Percentiles rank a stretch among this genome's conserved stretches.
Conservation (phyloP, 2,797 vertebrate genomes). For the Chelidonichthys spinosus region DNA sequence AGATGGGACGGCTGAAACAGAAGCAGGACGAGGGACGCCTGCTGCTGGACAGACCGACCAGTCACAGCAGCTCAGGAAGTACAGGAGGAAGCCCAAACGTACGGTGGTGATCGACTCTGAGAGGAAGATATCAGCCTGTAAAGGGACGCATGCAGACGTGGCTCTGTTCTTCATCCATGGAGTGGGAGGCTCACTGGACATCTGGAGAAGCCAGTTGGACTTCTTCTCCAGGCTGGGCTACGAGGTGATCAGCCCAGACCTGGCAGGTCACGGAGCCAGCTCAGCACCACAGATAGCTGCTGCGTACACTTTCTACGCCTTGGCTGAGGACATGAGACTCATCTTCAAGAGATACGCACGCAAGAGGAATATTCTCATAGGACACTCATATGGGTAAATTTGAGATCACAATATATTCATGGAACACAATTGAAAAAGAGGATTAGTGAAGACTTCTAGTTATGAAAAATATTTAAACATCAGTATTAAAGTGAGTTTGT, state of each 20-base stretch:
- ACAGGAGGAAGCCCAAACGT: conserved; percentile 89
- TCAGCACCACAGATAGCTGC: conserved; percentile 91
- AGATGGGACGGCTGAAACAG: conserved; percentile 42
- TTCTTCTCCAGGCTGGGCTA: conserved; percentile 95
- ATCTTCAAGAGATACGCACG: conserved; percentile 95
- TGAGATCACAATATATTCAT: conserved; percentile 1
- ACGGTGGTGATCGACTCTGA: conserved; percentile 92
- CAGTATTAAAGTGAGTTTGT: background rate
- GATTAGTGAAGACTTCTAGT: background rate
- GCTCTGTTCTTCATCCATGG: conserved; percentile 97
- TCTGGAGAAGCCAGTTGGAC: conserved; percentile 96
- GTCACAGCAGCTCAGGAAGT: conserved; percentile 69
- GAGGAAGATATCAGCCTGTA: conserved; percentile 91
- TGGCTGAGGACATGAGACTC: conserved; percentile 92
- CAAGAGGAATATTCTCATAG: conserved; percentile 93
- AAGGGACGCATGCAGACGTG: conserved; percentile 90
- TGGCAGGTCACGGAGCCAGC: conserved; percentile 94
- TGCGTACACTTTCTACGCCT: conserved; percentile 95
- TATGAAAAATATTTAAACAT: background rate
- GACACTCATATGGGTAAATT: conserved; percentile 96
- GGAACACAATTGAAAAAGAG: background rate
- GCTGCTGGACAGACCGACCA: conserved; percentile 52
- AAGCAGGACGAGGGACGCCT: conserved; percentile 28
- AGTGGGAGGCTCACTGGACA: conserved; percentile 94
- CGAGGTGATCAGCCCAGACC: conserved; percentile 93